Evolutionary conservation across 2,797 vertebrate genomes (phyloP).

Genomic region (Lepilemur ruficaudatus): DNA sequence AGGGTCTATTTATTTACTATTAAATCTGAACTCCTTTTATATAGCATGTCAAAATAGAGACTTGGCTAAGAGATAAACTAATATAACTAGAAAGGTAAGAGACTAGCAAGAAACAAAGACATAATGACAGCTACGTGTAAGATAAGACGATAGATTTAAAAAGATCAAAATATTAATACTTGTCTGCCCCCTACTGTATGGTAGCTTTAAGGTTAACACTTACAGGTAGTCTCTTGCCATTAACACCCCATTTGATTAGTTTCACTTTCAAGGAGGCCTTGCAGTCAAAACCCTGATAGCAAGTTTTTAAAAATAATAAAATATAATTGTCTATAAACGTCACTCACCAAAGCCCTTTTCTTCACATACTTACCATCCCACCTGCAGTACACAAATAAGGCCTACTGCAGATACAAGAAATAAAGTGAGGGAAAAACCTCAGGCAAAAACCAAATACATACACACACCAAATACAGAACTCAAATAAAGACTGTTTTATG

Average conservation of each 20-base stretch:
- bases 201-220: constrained; percentile 84
- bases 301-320: constrained; percentile 83
- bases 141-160: constrained; percentile 56
- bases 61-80: constrained; percentile 54
- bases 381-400: constrained; percentile 96
- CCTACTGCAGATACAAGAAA: constrained; percentile 95
- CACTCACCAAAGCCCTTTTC: constrained; percentile 95
- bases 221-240: constrained; percentile 89
- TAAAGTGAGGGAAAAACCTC: constrained; percentile 94
- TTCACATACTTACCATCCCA: constrained; percentile 95
- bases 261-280: constrained; percentile 87
- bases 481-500: constrained; percentile 87
- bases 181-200: constrained; percentile 85
- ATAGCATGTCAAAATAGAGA: constrained; percentile 23
- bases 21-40: constrained; percentile 37
- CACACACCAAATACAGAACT: neutral
- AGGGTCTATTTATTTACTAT: neutral
- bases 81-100: constrained; percentile 71
- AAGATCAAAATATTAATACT: constrained; percentile 88
- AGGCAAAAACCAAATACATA: constrained; percentile 92
- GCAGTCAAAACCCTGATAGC: constrained; percentile 91
- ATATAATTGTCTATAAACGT: constrained; percentile 87
- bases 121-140: constrained; percentile 78
- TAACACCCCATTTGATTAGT: constrained; percentile 86
- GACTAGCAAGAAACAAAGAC: constrained; percentile 89